Percentiles rank a stretch among this genome's conserved stretches.
phyloP scores from a whole-genome alignment of 2,797 vertebrate species.

The Aplochiton taeniatus region DNA sequence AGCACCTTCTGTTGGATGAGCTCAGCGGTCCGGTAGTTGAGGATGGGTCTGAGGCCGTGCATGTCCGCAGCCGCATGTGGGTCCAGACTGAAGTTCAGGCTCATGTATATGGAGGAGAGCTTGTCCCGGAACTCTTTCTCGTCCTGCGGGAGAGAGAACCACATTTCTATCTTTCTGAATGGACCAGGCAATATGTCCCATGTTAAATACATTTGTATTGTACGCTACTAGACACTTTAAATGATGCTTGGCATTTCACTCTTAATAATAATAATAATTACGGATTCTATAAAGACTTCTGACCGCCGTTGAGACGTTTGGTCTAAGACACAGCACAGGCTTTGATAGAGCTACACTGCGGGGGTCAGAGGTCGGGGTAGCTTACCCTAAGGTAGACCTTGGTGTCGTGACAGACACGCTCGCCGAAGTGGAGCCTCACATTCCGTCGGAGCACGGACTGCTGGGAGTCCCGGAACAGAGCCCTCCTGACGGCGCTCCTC shows the following conservation, averaged over 20 bases:
- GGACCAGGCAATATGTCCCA: too few relatives aligned
- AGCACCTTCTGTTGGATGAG: slow-evolving; percentile 87
- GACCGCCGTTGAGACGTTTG: too few relatives aligned
- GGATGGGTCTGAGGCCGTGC: slow-evolving; percentile 82
- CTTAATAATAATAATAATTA: too few relatives aligned
- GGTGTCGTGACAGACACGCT: slow-evolving; percentile 76
- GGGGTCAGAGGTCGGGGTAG: not conserved
- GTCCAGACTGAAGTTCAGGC: slow-evolving; percentile 88
- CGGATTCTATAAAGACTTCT: too few relatives aligned
- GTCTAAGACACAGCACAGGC: too few relatives aligned
- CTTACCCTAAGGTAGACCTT: slow-evolving; percentile 87
- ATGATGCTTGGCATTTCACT: too few relatives aligned
- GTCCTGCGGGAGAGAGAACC: slow-evolving; percentile 70
- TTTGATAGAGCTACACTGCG: too few relatives aligned
- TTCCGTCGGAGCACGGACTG: slow-evolving; percentile 72
- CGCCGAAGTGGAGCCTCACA: slow-evolving; percentile 74
- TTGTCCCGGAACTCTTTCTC: slow-evolving; percentile 94
- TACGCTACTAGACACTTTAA: too few relatives aligned
- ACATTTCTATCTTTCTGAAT: not conserved
- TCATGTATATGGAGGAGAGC: slow-evolving; percentile 86
- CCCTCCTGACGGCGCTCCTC: slow-evolving; percentile 82
- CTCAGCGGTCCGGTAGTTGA: slow-evolving; percentile 84
- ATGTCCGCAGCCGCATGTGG: slow-evolving; percentile 75
- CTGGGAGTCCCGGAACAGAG: slow-evolving; percentile 82
- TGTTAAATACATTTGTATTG: too few relatives aligned